These are phyloP conservation scores for Sebastiscus albofasciatus DNA, from an alignment of 2,797 vertebrate genomes.

Conservation along the genomic window DNA sequence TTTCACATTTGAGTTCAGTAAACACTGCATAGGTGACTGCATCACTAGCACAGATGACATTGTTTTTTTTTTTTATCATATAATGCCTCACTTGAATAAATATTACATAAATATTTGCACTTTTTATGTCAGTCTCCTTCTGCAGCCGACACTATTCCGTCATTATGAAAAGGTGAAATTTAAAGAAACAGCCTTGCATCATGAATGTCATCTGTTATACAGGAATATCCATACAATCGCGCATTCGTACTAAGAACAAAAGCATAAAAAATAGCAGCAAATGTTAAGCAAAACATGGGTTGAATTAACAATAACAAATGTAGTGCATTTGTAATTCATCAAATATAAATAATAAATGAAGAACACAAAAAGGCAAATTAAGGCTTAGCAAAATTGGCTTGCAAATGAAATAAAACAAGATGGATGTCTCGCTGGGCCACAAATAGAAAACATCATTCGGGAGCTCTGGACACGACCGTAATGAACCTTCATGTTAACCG, in stretches of 20 bases:
- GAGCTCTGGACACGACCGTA: conserved; percentile 42
- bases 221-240: conserved; percentile 20
- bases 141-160: conserved; percentile 11
- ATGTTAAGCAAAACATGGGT: conserved; percentile 54
- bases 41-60: conserved; percentile 75
- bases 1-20: conserved; percentile 78
- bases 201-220: conserved; percentile 21
- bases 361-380: conserved; percentile 63
- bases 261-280: conserved; percentile 60
- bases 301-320: conserved; percentile 47
- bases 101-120: conserved; percentile 72
- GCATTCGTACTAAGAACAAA: conserved; percentile 35
- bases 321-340: conserved; percentile 50
- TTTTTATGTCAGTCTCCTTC: conserved; percentile 47
- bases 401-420: conserved; percentile 29
- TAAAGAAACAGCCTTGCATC: not conserved
- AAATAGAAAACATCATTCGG: conserved; percentile 35
- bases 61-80: conserved; percentile 50
- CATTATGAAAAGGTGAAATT: conserved; percentile 24
- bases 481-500: conserved; percentile 44
- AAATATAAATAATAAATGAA: conserved; percentile 44
- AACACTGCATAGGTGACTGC: conserved; percentile 81
- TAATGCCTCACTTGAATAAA: conserved; percentile 77
- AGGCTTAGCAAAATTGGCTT: conserved; percentile 60
- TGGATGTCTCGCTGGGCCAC: conserved; percentile 44